Evolutionary conservation across 2,113 vertebrate species (phyloP), one percentile per base, ranked within the genome.

Genomic region (Periophthalmus modestus): DNA sequence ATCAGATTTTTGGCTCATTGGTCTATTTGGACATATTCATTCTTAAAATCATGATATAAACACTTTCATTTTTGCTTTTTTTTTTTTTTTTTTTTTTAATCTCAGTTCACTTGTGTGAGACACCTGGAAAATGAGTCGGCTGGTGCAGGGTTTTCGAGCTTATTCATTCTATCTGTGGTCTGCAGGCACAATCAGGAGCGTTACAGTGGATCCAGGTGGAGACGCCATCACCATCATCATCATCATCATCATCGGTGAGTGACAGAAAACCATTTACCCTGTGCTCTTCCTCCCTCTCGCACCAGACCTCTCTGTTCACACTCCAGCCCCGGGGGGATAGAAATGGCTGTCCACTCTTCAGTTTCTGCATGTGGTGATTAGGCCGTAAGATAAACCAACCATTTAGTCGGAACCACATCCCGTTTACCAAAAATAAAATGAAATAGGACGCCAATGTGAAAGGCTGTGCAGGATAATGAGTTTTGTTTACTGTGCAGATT

Each of bases 181-280:
- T 70, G 28, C 43, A n/a, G 46, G 71, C 46, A 75, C 50, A 73
- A 78, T 84, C 48, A 58, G 9, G 7, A 34, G 0, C 23, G 24
- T 6, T 46, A 21, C 72, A 62, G 18, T 36, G 39, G 66, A 74
- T 72, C 65, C 75, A 81, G 23, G 63, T 69, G 75, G 28, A 68
- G 61, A 52, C 48, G 59, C 33, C 23, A n/a, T 88, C 72, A 68
- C 75, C 54, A 74, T 39, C 6, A 10, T 55, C 19, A 4, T 15
- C 36, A 9, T 87, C 68, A 62, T 77, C 52, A 62, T 77, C 52
- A 73, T 36, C 10, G 2, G 19, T 75, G 74, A 84, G 36, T 81
- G 73, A 77, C 80, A 79, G 75, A 70, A 83, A 77, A 19, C 50
- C 48, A 82, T 85, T 77, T 82, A 81, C 79, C 72, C 58, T 74